Percentiles rank a stretch among this genome's conserved stretches.
Evolutionary conservation across 2,113 vertebrate genomes (phyloP).

Genomic region (Crotalus tigris): DNA sequence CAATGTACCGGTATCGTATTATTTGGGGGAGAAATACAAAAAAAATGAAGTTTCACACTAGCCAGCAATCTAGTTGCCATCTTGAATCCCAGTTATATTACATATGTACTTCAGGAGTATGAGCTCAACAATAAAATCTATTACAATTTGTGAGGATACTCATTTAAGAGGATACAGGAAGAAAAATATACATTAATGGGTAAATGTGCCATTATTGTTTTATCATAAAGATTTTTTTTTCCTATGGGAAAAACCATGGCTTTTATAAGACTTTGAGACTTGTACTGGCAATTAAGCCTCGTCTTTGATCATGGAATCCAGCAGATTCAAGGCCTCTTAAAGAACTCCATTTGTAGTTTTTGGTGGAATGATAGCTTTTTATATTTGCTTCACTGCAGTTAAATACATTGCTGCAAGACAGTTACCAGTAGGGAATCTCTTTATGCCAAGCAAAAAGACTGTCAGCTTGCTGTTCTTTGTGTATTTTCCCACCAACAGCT

Average conservation of each 20-base stretch:
- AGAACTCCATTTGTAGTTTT: not conserved
- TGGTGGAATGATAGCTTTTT: conserved; percentile 29
- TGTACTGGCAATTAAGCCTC: conserved; percentile 1
- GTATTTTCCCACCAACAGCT: conserved; percentile 63
- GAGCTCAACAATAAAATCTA: not conserved
- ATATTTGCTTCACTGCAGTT: conserved; percentile 42
- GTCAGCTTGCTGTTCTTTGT: conserved; percentile 48
- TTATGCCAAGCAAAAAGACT: conserved; percentile 46
- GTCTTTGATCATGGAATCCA: not conserved
- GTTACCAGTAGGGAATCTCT: conserved; percentile 40
- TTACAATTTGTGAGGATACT: not conserved
- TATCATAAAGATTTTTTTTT: conserved; percentile 32
- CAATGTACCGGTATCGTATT: not conserved
- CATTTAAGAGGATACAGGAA: conserved; percentile 18
- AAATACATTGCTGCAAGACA: conserved; percentile 5
- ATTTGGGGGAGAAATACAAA: not conserved
- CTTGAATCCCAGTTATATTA: not conserved
- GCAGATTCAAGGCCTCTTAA: not conserved
- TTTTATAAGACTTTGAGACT: conserved; percentile 21
- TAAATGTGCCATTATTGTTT: conserved; percentile 27
- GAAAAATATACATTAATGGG: conserved; percentile 15
- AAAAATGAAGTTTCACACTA: not conserved
- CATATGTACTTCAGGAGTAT: not conserved
- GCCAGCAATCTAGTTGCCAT: not conserved
- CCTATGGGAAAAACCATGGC: conserved; percentile 11